phyloP scores from a whole-genome alignment of 2,113 vertebrate genomes.

The Todiramphus saurophagus region DNA sequence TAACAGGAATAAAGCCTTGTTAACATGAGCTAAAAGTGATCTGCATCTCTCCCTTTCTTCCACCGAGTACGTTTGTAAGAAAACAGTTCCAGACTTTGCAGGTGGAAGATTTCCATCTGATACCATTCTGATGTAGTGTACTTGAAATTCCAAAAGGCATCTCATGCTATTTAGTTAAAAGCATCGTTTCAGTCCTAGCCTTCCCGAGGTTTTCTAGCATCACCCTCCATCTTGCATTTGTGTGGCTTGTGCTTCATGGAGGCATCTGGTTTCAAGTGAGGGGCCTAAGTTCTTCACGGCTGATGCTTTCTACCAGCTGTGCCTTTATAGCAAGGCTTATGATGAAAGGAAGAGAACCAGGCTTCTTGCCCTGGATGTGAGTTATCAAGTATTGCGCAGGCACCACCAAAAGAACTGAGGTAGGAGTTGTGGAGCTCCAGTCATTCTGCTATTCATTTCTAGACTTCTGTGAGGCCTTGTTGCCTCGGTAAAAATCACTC shows the following conservation, averaged over 20 bases:
- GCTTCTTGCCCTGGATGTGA: neutral
- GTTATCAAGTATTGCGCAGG: neutral
- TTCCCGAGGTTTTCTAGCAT: neutral
- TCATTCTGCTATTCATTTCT: neutral
- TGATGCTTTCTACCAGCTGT: neutral
- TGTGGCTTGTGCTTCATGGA: neutral
- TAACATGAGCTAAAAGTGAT: neutral
- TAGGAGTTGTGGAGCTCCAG: neutral
- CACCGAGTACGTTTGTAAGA: neutral
- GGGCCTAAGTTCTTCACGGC: neutral
- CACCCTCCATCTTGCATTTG: neutral
- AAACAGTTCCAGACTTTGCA: neutral
- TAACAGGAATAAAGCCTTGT: slow-evolving; percentile 9
- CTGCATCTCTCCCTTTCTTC: neutral
- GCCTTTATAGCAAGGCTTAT: neutral
- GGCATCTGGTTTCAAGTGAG: neutral
- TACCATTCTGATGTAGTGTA: neutral
- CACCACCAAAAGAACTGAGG: neutral
- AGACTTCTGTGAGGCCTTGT: neutral
- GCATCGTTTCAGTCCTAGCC: neutral
- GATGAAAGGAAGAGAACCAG: neutral
- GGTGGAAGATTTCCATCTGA: neutral
- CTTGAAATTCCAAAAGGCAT: neutral
- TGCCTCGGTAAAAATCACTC: neutral
- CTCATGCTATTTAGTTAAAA: neutral